phyloP scores from a whole-genome alignment of 2,797 vertebrate species.

The Microcaecilia unicolor region DNA sequence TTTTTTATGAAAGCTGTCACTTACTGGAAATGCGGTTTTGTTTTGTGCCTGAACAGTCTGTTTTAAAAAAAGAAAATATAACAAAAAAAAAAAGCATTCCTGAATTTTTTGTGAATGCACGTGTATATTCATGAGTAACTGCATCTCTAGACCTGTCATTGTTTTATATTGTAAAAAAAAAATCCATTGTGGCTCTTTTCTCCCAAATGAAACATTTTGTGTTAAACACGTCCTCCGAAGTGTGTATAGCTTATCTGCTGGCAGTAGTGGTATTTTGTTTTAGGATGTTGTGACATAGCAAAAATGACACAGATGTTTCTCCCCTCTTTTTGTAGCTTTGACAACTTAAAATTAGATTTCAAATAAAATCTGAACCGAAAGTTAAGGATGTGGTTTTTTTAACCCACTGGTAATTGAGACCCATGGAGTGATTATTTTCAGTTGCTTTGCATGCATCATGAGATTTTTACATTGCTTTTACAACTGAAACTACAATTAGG shows the following conservation, averaged over 20 bases:
- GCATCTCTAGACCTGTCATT: slow-evolving; percentile 72
- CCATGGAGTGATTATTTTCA: slow-evolving; percentile 7
- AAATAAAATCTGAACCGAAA: slow-evolving; percentile 76
- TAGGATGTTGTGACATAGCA: slow-evolving; percentile 71
- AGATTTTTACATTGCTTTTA: too few species aligned
- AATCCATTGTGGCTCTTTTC: slow-evolving; percentile 63
- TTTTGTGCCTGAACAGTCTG: slow-evolving; percentile 71
- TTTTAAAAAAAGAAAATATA: slow-evolving; percentile 38
- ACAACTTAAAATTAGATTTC: slow-evolving; percentile 84
- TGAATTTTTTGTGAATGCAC: slow-evolving; percentile 73
- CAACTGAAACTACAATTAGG: too few species aligned
- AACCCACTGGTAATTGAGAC: slow-evolving; percentile 28
- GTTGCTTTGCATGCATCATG: too few species aligned
- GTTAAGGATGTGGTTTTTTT: slow-evolving; percentile 50
- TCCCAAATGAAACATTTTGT: slow-evolving; percentile 64
- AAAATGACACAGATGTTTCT: slow-evolving; percentile 62
- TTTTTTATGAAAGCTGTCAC: slow-evolving; percentile 58
- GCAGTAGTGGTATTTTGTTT: slow-evolving; percentile 77
- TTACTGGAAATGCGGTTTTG: slow-evolving; percentile 70
- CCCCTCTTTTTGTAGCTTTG: slow-evolving; percentile 80
- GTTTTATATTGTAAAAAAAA: slow-evolving; percentile 95
- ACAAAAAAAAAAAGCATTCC: slow-evolving; percentile 64
- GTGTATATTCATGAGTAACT: slow-evolving; percentile 69
- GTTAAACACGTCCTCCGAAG: slow-evolving; percentile 66
- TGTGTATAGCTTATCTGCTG: slow-evolving; percentile 73